Base-by-base conservation (phyloP, 2,113 vertebrate species). In the Irena cyanogastra region DNA sequence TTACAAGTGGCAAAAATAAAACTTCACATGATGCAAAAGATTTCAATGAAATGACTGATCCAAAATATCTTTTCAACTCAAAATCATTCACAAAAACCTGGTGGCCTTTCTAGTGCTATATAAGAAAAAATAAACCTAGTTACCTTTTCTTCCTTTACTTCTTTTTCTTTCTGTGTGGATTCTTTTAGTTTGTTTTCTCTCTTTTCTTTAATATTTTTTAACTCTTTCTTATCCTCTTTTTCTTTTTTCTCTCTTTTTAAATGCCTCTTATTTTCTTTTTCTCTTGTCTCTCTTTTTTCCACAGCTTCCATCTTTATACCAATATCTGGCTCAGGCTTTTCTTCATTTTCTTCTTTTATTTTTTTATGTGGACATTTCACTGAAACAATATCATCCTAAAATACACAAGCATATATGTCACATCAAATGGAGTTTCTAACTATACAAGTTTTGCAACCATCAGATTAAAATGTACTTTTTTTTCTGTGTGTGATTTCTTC, bases 161-260 rank as follows among this genome's bases (percentile, higher is more conserved):
- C 98, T 95, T 99, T 99, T 71, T 98, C 98, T 98, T 98, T 98
- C 64, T 98, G 95, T 24, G 97, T 94, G 18, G 97, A 96, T 93
- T 99, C 98, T 94, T 98, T 97, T 52, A 97, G 80, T 96, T 98
- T 99, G 10, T 74, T 90, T 90, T 99, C 98, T 93, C 98, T 99
- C 91, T 98, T 99, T 81, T 99, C 98, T 97, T 99, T 99, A 39
- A 85, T 87, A 92, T 98, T 98, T 95, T 83, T 83, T 2, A 83
- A 72, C 72, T 72, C 57, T 72, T 63, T 83, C 57, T 83, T 83
- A 83, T 83, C n/a, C 14, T 83, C 81, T 63, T 83, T 82, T 82
- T 82, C 79, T 82, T 59, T 72, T 83, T 72, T 72, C 10, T 53
- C 68, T 71, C 33, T 53, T 63, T 83, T 72, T 20, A 63, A 71